phyloP scores from a whole-genome alignment of 2,888 invertebrate genomes.

The Argyresthia albistria region DNA sequence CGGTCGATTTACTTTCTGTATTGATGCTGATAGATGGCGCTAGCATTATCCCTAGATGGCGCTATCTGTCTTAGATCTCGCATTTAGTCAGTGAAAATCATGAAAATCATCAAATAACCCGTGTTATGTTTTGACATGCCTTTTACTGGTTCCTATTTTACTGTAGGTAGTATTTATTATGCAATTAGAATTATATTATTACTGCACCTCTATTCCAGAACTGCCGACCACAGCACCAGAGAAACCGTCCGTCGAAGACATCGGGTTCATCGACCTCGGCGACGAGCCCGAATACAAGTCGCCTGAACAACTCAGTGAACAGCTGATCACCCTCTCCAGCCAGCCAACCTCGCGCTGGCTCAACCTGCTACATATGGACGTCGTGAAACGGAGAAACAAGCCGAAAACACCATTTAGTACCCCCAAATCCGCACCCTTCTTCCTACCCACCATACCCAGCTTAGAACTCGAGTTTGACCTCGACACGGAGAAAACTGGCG shows the following conservation, averaged over 20 bases:
- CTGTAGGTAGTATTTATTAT: no score
- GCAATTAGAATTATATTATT: no score
- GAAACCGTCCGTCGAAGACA: constrained; percentile 54
- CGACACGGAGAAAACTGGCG: constrained; percentile 46
- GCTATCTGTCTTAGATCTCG: no score
- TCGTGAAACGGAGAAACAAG: constrained; percentile 91
- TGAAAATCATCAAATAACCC: no score
- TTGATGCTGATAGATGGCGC: no score
- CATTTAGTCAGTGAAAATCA: no score
- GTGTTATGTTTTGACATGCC: no score
- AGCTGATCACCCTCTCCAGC: constrained; percentile 88
- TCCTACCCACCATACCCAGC: constrained; percentile 91
- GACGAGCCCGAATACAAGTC: constrained; percentile 77
- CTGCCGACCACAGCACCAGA: constrained; percentile 58
- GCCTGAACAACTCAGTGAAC: constrained; percentile 80
- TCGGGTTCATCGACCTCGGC: constrained; percentile 45
- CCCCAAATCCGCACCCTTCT: constrained; percentile 94
- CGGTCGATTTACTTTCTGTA: no score
- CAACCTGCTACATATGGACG: constrained; percentile 88
- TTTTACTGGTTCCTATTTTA: no score
- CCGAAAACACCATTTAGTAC: constrained; percentile 87
- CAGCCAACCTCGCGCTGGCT: constrained; percentile 92
- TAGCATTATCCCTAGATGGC: no score
- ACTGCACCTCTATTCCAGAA: constrained; percentile 30
- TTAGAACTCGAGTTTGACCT: constrained; percentile 87